Conservation (phyloP, 2,797 vertebrate species). For the Potorous gilbertii region DNA sequence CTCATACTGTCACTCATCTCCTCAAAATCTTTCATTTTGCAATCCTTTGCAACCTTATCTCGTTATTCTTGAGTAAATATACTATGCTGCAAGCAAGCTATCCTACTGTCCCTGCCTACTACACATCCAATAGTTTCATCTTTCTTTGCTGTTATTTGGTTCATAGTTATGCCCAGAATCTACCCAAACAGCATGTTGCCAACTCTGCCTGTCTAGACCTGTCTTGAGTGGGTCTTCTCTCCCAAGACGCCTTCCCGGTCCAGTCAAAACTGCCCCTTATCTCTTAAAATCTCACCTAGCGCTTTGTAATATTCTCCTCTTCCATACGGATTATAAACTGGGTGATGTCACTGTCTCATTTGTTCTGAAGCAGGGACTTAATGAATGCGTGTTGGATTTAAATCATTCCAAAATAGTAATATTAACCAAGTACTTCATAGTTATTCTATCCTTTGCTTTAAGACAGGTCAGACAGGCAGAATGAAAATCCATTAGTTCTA, state of each 20-base stretch:
- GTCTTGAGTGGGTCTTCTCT: not conserved
- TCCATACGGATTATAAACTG: not conserved
- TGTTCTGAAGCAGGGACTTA: not conserved
- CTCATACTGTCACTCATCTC: not conserved
- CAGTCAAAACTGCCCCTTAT: not conserved
- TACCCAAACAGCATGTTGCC: not conserved
- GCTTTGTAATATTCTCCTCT: not conserved
- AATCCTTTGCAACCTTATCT: not conserved
- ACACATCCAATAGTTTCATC: not conserved
- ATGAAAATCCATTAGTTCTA: not conserved
- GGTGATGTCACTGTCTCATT: not conserved
- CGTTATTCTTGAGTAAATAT: not conserved
- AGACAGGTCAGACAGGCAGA: not conserved
- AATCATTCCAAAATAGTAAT: not conserved
- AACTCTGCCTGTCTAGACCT: not conserved
- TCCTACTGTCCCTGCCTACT: not conserved
- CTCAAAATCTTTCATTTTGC: not conserved
- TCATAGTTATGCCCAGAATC: not conserved
- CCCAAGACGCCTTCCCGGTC: not conserved
- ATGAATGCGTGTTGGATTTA: not conserved
- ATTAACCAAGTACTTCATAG: not conserved
- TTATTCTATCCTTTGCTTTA: not conserved
- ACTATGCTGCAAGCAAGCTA: not conserved
- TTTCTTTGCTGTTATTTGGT: not conserved
- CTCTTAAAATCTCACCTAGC: not conserved